A percentile compares a stretch with the other conserved stretches of the same genome.
Conservation (phyloP, 2,113 vertebrate genomes). For the Percopsis transmontana region DNA sequence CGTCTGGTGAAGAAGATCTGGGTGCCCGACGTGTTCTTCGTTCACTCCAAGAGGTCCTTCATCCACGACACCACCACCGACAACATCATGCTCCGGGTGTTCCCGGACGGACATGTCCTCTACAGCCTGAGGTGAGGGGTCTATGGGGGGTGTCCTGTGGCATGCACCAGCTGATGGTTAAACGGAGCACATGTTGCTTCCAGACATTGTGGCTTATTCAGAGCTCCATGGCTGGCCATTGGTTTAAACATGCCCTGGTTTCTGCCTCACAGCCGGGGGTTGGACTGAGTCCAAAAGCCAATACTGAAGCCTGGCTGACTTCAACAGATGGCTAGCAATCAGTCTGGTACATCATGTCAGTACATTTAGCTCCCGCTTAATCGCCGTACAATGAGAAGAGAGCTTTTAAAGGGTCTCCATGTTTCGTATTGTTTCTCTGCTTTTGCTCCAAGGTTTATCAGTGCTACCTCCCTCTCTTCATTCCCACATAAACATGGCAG, state of each 20-base stretch:
- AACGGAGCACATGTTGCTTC: background rate
- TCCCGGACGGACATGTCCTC: conserved; percentile 92
- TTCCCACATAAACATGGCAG: too few species aligned
- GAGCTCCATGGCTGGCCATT: background rate
- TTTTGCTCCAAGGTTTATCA: too few species aligned
- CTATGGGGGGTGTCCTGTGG: background rate
- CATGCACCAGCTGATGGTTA: background rate
- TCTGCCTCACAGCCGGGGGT: background rate
- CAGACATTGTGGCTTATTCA: background rate
- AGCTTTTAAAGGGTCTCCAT: too few species aligned
- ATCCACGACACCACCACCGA: conserved; percentile 94
- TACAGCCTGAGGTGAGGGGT: conserved; percentile 88
- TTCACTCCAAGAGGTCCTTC: conserved; percentile 96
- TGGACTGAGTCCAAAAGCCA: conserved; percentile 12
- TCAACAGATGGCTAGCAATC: background rate
- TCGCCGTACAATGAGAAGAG: too few species aligned
- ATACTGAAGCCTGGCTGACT: background rate
- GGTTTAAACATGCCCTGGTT: conserved; percentile 11
- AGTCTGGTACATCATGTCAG: background rate
- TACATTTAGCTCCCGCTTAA: background rate
- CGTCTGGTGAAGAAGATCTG: conserved; percentile 96
- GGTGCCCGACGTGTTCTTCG: conserved; percentile 96
- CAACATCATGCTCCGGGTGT: conserved; percentile 96
- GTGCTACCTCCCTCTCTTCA: too few species aligned
- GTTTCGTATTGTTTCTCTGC: too few species aligned